phyloP scores from a whole-genome alignment of 1,140 invertebrate genomes.

The Meloidogyne chitwoodi region DNA sequence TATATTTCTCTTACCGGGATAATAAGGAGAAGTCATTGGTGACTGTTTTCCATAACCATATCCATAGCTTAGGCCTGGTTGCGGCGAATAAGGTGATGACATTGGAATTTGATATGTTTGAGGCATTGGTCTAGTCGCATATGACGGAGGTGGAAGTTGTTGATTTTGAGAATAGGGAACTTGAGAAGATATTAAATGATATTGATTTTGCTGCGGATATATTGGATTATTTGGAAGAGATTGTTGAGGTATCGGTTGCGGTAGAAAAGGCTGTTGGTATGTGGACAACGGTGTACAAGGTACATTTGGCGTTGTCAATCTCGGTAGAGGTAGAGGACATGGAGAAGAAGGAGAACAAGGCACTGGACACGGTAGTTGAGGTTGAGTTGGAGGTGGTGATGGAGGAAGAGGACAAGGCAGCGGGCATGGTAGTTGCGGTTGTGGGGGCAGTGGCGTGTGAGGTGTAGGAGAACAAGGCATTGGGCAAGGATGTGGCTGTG shows the following conservation, averaged over 20 bases:
- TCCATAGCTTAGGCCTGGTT: background rate
- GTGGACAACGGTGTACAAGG: background rate
- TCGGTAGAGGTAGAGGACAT: background rate
- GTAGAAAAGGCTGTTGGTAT: background rate
- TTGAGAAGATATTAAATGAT: background rate
- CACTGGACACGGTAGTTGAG: background rate
- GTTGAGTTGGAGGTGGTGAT: background rate
- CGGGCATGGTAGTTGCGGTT: background rate
- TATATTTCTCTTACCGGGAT: background rate
- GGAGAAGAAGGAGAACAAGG: background rate
- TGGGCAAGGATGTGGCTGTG: background rate
- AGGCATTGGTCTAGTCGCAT: background rate
- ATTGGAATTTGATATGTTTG: background rate
- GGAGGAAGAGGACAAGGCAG: background rate
- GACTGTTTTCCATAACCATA: background rate
- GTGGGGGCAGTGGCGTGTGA: background rate
- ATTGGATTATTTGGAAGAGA: too few species aligned
- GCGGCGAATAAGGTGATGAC: background rate
- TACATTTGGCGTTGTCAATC: background rate
- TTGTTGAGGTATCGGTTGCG: background rate
- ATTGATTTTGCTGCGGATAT: background rate
- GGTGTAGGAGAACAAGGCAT: background rate
- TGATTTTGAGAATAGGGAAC: background rate
- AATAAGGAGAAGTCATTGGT: background rate
- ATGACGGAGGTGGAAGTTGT: background rate